phyloP scores from a whole-genome alignment of 2,113 vertebrate genomes.

The Atherinomorus stipes region DNA sequence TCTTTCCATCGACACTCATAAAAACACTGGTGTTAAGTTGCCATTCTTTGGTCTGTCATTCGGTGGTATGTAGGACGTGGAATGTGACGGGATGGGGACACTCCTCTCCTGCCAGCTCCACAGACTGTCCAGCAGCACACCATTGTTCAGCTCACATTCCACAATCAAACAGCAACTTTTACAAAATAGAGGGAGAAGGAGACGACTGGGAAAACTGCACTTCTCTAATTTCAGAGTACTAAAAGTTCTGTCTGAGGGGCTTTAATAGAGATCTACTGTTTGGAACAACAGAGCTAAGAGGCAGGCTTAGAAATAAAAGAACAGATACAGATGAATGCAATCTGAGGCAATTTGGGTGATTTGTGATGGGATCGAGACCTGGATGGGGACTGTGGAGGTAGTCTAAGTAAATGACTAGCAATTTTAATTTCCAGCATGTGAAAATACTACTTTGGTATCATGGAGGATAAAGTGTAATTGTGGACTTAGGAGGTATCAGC shows the following conservation, averaged over 20 bases:
- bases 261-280: constrained; percentile 54
- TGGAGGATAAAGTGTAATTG: constrained; percentile 31
- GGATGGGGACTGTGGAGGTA: constrained; percentile 43
- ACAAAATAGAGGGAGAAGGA: constrained; percentile 32
- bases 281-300: constrained; percentile 53
- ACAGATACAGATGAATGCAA: constrained; percentile 53
- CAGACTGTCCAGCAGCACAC: constrained; percentile 14
- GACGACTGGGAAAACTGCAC: constrained; percentile 38
- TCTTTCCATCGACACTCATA: background rate
- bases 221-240: constrained; percentile 59
- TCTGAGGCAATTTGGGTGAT: constrained; percentile 60
- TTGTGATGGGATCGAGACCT: constrained; percentile 52
- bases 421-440: constrained; percentile 28
- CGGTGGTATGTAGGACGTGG: constrained; percentile 12
- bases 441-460: constrained; percentile 26
- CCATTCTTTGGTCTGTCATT: background rate
- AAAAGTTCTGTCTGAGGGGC: constrained; percentile 51
- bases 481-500: constrained; percentile 45
- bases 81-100: constrained; percentile 3
- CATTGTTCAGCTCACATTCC: constrained; percentile 57
- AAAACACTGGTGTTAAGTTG: background rate
- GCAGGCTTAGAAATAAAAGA: constrained; percentile 48
- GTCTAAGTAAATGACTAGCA: constrained; percentile 44
- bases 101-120: constrained; percentile 13
- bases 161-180: constrained; percentile 48